Percentiles rank a stretch among this genome's conserved stretches.
phyloP scores from a whole-genome alignment of 2,888 invertebrate genomes.

The Nebria salina region DNA sequence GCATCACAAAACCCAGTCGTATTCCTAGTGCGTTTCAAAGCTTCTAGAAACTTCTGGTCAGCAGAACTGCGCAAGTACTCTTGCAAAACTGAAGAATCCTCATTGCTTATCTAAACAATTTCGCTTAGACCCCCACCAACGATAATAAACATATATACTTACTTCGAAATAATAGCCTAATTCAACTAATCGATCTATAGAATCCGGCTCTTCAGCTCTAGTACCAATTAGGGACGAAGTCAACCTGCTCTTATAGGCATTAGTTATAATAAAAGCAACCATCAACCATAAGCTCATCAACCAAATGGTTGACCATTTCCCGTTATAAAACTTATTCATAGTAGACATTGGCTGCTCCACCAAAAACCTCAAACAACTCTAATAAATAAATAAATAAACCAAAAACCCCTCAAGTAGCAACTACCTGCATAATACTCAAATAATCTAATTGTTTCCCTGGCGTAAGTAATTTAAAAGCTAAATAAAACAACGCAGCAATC shows the following conservation, averaged over 20 bases:
- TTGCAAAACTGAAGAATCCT: slow-evolving; percentile 33
- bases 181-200: slow-evolving; percentile 33
- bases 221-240: slow-evolving; percentile 35
- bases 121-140: background rate
- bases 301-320: slow-evolving; percentile 16
- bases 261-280: slow-evolving; percentile 25
- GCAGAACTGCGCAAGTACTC: slow-evolving; percentile 18
- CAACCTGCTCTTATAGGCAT: slow-evolving; percentile 37
- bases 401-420: background rate
- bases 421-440: slow-evolving; percentile 18
- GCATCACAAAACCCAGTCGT: slow-evolving; percentile 22
- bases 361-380: slow-evolving; percentile 33
- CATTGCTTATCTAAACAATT: slow-evolving; percentile 25
- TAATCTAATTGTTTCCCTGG: background rate
- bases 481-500: slow-evolving; percentile 19
- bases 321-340: slow-evolving; percentile 9
- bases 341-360: slow-evolving; percentile 29
- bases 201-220: slow-evolving; percentile 27
- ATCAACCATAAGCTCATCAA: slow-evolving; percentile 32
- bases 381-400: background rate
- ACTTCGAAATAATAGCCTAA: slow-evolving; percentile 29
- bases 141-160: slow-evolving; percentile 3
- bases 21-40: slow-evolving; percentile 14
- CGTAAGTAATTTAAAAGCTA: background rate
- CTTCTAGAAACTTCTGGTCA: slow-evolving; percentile 33